Evolutionary conservation across 2,888 invertebrate genomes (phyloP), one percentile per base, ranked within the genome.

Genomic region (Barypeithes pellucidus): DNA sequence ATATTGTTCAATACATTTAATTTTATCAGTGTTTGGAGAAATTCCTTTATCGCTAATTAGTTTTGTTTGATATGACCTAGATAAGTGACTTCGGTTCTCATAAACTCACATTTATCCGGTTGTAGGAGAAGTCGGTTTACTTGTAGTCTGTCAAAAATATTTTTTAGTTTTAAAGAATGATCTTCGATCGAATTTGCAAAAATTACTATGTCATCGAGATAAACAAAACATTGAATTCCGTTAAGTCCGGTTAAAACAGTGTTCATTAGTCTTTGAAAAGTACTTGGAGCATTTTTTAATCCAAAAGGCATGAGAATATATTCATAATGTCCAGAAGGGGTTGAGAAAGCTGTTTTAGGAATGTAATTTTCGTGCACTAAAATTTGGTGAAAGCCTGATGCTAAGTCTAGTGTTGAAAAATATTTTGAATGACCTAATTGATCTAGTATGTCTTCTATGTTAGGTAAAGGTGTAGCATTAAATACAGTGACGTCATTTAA

Each of bases 331-430:
- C 83, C 85, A 8, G 72, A 60, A 33, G 78, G 80, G 9, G 80
- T 79, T 3, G 79, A 78, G 72, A 85, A 85, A 1, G 84, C 85
- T 9, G 85, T 85, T 81, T 85, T 85, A 22, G 73, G 66, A 11
- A 76, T 69, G 71, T 84, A 82, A 47, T 77, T 59, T 3, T 75
- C 67, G 50, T 79, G 36, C 75, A 84, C 78, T 62, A 72, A 20
- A 12, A 85, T 82, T 77, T 86, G 85, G 68, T 86, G 85, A 75
- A 82, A 86, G 0, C 85, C 85, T 3, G 79, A 79, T 2, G 84
- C 81, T n/a, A 86, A 66, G 75, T 85, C 85, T 33, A 86, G 36
- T 0, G 82, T 83, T 2, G 83, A 80, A 63, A 85, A 86, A 75
- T 83, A 85, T 67, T 79, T 79, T 0, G 82, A 77, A 67, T 81